Conservation (phyloP, 2,888 invertebrate species). For the Hypena proboscidalis region DNA sequence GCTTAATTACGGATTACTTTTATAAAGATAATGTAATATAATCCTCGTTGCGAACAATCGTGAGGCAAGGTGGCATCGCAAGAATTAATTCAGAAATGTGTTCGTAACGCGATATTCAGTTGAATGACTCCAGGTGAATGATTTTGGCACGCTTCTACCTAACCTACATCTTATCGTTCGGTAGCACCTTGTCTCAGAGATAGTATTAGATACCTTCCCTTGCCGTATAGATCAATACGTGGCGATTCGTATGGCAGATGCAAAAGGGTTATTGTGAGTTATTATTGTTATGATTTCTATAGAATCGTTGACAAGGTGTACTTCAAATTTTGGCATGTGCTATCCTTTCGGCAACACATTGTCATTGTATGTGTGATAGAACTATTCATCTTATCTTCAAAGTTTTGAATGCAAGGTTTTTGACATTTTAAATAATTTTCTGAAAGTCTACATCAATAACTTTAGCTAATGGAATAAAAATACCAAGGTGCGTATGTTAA, state of each 20-base stretch:
- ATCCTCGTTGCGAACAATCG: conserved; percentile 79
- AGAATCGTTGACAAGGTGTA: conserved; percentile 66
- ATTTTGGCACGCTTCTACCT: conserved; percentile 77
- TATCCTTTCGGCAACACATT: conserved; percentile 37
- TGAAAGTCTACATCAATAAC: too few species aligned
- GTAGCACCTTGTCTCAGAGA: conserved; percentile 59
- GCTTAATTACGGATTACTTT: conserved; percentile 80
- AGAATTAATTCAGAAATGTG: conserved; percentile 59
- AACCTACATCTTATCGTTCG: conserved; percentile 47
- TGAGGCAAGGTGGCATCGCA: conserved; percentile 68
- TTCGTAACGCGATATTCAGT: conserved; percentile 62
- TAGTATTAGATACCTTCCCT: conserved; percentile 43
- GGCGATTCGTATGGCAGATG: conserved; percentile 67
- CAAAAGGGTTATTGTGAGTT: conserved; percentile 72
- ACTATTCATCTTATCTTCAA: conserved; percentile 19
- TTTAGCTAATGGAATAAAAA: too few species aligned
- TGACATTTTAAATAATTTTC: neutral
- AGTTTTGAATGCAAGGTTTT: conserved; percentile 6
- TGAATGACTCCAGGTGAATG: conserved; percentile 61
- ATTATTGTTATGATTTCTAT: conserved; percentile 71
- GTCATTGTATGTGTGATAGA: conserved; percentile 28
- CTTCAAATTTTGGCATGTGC: conserved; percentile 61
- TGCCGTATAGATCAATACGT: conserved; percentile 47
- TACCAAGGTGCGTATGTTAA: neutral
- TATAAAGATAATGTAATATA: conserved; percentile 83